Conservation (phyloP, 2,797 vertebrate genomes). For the Lagorchestes hirsutus region DNA sequence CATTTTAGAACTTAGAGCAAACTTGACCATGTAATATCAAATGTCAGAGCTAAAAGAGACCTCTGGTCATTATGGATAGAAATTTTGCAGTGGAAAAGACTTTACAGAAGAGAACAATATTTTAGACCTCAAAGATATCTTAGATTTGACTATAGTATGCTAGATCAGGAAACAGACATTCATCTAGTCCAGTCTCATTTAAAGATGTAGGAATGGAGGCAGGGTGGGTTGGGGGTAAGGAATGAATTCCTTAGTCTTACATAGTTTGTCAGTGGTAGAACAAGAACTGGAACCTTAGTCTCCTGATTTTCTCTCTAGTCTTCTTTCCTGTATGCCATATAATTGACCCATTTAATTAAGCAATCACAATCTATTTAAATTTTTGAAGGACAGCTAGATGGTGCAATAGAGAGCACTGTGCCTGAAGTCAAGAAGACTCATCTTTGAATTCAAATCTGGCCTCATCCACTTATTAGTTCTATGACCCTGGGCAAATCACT, state of each 20-base stretch:
- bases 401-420: not conserved
- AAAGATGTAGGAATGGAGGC: not conserved
- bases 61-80: not conserved
- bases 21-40: not conserved
- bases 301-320: not conserved
- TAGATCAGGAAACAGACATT: not conserved
- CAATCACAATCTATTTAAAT: not conserved
- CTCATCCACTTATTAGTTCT: not conserved
- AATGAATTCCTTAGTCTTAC: not conserved
- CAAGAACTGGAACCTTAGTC: not conserved
- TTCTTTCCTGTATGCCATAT: not conserved
- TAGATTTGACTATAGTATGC: not conserved
- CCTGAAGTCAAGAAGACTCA: not conserved
- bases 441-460: not conserved
- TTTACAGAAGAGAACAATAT: not conserved
- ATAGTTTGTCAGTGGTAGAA: not conserved
- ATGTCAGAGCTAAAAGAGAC: too few species aligned
- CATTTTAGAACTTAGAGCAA: not conserved
- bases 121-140: not conserved
- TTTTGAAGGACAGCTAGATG: not conserved
- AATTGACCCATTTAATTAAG: not conserved
- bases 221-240: not conserved
- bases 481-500: not conserved
- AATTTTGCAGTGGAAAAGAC: not conserved
- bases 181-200: not conserved